Evolutionary conservation across 2,797 vertebrate species (phyloP), one percentile per base, ranked within the genome.

Genomic region (Megalops cyprinoides): DNA sequence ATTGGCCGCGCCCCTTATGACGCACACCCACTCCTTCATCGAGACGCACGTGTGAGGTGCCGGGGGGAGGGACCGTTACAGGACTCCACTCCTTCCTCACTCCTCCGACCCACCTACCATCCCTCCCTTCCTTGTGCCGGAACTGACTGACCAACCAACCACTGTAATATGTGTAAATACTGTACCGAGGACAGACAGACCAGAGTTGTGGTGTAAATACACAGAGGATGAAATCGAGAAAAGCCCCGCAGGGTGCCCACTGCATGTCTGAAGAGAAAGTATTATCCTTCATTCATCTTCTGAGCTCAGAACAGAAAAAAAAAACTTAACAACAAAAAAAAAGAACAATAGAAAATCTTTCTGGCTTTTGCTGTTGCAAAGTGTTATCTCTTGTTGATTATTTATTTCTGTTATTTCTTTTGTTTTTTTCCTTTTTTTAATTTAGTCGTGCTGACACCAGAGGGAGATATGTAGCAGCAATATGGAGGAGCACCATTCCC

Each of bases 11-110:
- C 94, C 95, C 1, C 93, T 95, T 89, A 95, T 96, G 93, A 95
- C 94, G 79, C 95, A 97, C 88, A 95, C 94, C 46, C 96, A 97
- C 91, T 97, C 96, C 80, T 96, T 97, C 93, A 97, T 97, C 12
- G 96, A 97, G 91, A 97, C 95, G 8, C 95, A 96, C 0, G 95
- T 96, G 91, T 97, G 94, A 96, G 86, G 78, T 55, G 48, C 39
- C 49, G 46, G 56, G 39, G 31, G n/a, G 42, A 62, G 62, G 81
- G 14, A 74, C 56, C 46, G 10, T 48, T 48, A 48, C 46, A 46
- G 46, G 46, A 48, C 55, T 60, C 69, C 82, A 78, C 39, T 49
- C 74, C 74, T n/a, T 56, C 78, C 65, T 73, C n/a, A 44, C 89
- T 78, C 86, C 77, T 34, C 65, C 5, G 8, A 34, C 65, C 10